These are phyloP conservation scores for Puntigrus tetrazona DNA, from an alignment of 2,113 vertebrate genomes.

Conservation along the genomic window DNA sequence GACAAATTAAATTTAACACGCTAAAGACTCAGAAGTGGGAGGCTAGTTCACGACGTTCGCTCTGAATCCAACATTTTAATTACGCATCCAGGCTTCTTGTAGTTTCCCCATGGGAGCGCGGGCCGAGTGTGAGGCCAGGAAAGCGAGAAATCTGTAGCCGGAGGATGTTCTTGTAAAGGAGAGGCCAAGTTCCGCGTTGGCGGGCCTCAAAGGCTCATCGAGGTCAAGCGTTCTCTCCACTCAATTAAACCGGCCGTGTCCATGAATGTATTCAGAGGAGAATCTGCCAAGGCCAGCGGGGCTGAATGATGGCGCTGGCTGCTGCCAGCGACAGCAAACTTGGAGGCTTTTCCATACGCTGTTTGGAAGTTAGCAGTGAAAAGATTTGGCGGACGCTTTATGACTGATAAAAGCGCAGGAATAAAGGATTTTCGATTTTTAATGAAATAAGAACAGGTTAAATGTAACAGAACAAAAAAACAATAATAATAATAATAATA, in stretches of 20 bases:
- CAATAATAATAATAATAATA: no score
- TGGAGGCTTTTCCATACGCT: background rate
- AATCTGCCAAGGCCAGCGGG: background rate
- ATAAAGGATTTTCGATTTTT: no score
- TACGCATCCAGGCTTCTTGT: constrained; percentile 40
- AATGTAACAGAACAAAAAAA: no score
- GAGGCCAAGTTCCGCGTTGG: constrained; percentile 31
- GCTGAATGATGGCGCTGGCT: background rate
- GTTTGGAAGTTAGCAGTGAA: background rate
- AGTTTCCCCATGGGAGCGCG: background rate
- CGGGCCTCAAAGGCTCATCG: background rate
- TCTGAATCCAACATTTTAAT: constrained; percentile 44
- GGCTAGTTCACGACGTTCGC: background rate
- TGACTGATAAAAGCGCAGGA: background rate
- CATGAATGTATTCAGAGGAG: constrained; percentile 46
- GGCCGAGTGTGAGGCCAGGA: background rate
- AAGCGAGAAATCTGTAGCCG: background rate
- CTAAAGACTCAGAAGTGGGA: constrained; percentile 34
- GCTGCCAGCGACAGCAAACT: background rate
- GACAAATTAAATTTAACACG: constrained; percentile 43
- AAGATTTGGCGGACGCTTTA: background rate
- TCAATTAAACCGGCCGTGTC: constrained; percentile 37
- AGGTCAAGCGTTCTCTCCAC: constrained; percentile 42
- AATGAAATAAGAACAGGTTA: no score
- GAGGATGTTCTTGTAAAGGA: constrained; percentile 5